Evolutionary conservation across 1,140 invertebrate species (phyloP).

Genomic region (Rhynchophorus ferrugineus): DNA sequence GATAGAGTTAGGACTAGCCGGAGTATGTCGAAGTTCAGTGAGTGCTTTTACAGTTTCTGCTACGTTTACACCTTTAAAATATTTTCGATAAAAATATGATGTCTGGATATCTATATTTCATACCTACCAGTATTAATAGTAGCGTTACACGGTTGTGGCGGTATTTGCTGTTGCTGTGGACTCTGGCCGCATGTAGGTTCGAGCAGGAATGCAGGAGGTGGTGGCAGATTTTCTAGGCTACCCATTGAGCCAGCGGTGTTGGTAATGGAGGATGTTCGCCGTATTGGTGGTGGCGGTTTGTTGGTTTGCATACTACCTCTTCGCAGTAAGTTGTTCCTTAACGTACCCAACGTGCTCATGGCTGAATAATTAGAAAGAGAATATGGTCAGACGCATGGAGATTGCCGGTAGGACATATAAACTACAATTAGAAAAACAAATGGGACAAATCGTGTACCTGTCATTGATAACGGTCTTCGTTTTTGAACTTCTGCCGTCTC

Average conservation of each 20-base stretch:
- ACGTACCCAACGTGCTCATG: conserved; percentile 32
- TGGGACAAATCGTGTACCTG: conserved; percentile 32
- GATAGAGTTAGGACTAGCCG: conserved; percentile 71
- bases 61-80: conserved; percentile 51
- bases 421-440: too few relatives aligned
- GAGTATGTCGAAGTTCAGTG: conserved; percentile 77
- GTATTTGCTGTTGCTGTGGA: conserved; percentile 26
- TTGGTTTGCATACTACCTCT: conserved; percentile 55
- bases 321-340: conserved; percentile 43
- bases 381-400: too few relatives aligned
- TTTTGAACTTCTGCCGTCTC: conserved; percentile 29
- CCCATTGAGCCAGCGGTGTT: conserved; percentile 39
- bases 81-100: too few relatives aligned
- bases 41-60: conserved; percentile 79
- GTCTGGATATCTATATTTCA: too few relatives aligned
- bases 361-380: conserved; percentile 3
- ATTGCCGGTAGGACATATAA: too few relatives aligned
- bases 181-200: conserved; percentile 41
- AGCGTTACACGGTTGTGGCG: conserved; percentile 15
- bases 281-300: conserved; percentile 76
- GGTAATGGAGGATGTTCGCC: conserved; percentile 77
- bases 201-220: conserved; percentile 75
- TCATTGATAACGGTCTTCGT: conserved; percentile 39
- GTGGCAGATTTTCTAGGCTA: conserved; percentile 62
- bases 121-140: conserved; percentile 13